Percentiles rank a stretch among this genome's conserved stretches.
phyloP scores from a whole-genome alignment of 1,140 invertebrate genomes.

The Drosophila pseudoobscura region DNA sequence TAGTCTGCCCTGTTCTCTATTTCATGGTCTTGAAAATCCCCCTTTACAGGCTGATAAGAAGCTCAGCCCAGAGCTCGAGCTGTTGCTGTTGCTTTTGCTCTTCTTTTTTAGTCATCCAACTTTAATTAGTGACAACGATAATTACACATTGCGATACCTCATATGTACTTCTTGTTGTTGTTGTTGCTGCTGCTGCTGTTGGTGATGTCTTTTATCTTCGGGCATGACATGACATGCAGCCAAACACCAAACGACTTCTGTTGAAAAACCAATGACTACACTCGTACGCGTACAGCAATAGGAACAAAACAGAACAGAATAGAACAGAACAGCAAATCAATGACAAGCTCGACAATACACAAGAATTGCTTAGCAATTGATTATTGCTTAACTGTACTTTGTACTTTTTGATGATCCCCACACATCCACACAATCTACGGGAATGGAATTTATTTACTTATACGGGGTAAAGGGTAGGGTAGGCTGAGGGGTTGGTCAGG shows the following conservation, averaged over 20 bases:
- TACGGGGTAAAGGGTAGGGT: neutral
- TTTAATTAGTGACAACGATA: slow-evolving; percentile 82
- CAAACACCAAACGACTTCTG: slow-evolving; percentile 62
- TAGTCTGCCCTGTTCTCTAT: slow-evolving; percentile 23
- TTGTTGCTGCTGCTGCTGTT: neutral
- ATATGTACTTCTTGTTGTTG: slow-evolving; percentile 21
- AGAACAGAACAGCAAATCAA: slow-evolving; percentile 22
- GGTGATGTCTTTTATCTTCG: slow-evolving; percentile 66
- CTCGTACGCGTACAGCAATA: slow-evolving; percentile 33
- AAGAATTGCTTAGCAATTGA: slow-evolving; percentile 71
- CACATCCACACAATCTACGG: slow-evolving; percentile 1
- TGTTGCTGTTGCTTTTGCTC: neutral
- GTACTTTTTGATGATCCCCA: slow-evolving; percentile 63
- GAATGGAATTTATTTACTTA: neutral
- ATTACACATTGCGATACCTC: slow-evolving; percentile 61
- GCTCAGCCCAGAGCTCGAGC: slow-evolving; percentile 4
- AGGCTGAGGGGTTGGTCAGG: too few relatives aligned
- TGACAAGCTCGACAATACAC: slow-evolving; percentile 46
- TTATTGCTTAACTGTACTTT: slow-evolving; percentile 79
- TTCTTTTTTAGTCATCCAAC: slow-evolving; percentile 44
- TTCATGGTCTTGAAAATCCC: slow-evolving; percentile 41
- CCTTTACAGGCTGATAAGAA: slow-evolving; percentile 33
- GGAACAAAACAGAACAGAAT: slow-evolving; percentile 25
- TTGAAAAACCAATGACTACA: slow-evolving; percentile 68
- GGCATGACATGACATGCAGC: slow-evolving; percentile 50